Conservation (phyloP, 2,888 invertebrate genomes). For the Cylindroiulus punctatus region DNA sequence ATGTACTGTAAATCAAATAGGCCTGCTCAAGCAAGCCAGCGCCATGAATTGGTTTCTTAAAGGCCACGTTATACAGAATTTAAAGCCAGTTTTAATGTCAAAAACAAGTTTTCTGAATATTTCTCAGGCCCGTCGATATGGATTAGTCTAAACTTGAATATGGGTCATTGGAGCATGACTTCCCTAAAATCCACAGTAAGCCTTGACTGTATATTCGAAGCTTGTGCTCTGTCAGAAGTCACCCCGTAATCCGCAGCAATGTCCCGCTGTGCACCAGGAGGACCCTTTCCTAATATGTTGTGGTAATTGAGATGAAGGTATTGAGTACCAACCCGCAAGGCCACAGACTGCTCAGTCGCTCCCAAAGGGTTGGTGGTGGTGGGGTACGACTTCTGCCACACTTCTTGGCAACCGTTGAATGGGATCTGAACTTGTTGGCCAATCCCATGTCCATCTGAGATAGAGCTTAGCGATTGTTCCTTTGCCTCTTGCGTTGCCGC, state of each 20-base stretch:
- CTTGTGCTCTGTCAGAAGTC: background rate
- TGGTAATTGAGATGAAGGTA: background rate
- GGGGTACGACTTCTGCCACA: constrained; percentile 33
- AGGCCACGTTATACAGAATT: background rate
- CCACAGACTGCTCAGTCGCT: background rate
- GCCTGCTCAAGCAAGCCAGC: no score
- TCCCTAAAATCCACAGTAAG: background rate
- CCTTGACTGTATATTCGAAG: background rate
- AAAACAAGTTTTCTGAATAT: background rate
- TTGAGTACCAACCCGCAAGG: background rate
- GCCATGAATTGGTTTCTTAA: no score
- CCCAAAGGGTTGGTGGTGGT: constrained; percentile 16
- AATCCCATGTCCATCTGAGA: constrained; percentile 9
- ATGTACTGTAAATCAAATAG: no score
- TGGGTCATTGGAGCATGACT: background rate
- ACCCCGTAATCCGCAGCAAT: background rate
- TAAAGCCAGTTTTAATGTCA: background rate
- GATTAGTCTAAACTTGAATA: background rate
- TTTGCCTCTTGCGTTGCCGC: constrained; percentile 28
- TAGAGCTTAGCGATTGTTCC: background rate
- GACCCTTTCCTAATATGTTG: background rate
- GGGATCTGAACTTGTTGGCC: background rate
- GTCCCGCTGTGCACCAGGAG: background rate
- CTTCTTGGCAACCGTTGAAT: background rate
- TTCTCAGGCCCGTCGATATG: background rate